These are phyloP conservation scores for Chloropsis cyanopogon DNA, from an alignment of 2,113 vertebrate species.

Conservation along the genomic window DNA sequence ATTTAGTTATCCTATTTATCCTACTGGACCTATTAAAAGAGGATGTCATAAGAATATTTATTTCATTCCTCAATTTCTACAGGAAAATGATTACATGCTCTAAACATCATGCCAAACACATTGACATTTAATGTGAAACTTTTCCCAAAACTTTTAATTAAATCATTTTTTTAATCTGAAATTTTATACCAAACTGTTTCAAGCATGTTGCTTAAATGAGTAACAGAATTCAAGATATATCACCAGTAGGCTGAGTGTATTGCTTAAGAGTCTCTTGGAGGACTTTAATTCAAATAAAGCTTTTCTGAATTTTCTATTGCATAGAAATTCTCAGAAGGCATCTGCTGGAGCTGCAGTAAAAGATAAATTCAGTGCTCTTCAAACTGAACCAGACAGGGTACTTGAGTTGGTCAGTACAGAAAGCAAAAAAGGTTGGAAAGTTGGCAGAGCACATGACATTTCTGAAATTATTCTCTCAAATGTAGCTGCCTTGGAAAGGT, in stretches of 20 bases:
- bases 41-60: not conserved
- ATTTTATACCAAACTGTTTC: not conserved
- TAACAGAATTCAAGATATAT: not conserved
- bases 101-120: not conserved
- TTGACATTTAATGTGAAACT: not conserved
- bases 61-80: not conserved
- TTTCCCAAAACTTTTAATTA: not conserved
- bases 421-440: not conserved
- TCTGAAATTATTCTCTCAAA: not conserved
- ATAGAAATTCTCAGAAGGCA: not conserved
- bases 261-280: not conserved
- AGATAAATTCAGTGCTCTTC: not conserved
- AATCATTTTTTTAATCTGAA: not conserved
- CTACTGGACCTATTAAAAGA: not conserved
- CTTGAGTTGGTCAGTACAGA: not conserved
- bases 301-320: not conserved
- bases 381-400: not conserved
- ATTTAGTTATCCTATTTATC: not conserved
- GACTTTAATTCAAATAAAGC: not conserved
- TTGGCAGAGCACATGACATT: not conserved
- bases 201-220: not conserved
- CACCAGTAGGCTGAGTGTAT: not conserved
- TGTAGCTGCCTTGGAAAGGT: not conserved
- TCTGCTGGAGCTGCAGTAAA: not conserved
- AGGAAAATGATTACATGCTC: not conserved